These are phyloP conservation scores for Agonopterix subpropinquella DNA, from an alignment of 2,888 invertebrate genomes.

Conservation along the genomic window DNA sequence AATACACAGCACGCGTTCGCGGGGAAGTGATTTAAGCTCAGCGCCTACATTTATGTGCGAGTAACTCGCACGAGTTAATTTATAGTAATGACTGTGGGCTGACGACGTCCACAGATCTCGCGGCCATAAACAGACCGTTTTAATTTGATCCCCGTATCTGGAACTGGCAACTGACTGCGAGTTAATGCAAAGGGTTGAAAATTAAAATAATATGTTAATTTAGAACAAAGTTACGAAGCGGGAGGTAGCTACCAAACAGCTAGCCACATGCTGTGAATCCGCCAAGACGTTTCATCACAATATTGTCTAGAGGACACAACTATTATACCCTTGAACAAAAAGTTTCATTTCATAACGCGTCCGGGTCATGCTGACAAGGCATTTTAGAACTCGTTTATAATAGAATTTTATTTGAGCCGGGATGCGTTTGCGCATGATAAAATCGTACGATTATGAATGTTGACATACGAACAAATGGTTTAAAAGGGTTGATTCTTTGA, in stretches of 20 bases:
- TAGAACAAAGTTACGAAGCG: slow-evolving; percentile 36
- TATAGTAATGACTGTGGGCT: slow-evolving; percentile 26
- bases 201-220: slow-evolving; percentile 60
- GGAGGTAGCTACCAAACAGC: slow-evolving; percentile 64
- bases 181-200: slow-evolving; percentile 39
- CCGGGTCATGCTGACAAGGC: slow-evolving; percentile 70
- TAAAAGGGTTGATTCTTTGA: slow-evolving; percentile 51
- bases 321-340: slow-evolving; percentile 49
- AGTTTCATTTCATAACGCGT: slow-evolving; percentile 41
- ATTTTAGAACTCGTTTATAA: slow-evolving; percentile 68
- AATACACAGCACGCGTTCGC: slow-evolving; percentile 32
- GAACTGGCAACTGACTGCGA: background rate
- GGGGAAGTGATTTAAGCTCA: slow-evolving; percentile 40
- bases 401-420: slow-evolving; percentile 51
- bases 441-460: slow-evolving; percentile 57
- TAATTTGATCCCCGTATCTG: background rate
- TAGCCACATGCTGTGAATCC: slow-evolving; percentile 57
- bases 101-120: slow-evolving; percentile 7
- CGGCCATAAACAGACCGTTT: background rate
- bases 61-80: slow-evolving; percentile 22
- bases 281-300: slow-evolving; percentile 62
- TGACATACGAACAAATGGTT: slow-evolving; percentile 45
- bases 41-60: slow-evolving; percentile 25
- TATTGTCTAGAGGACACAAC: slow-evolving; percentile 53
- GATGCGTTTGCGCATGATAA: slow-evolving; percentile 47